Evolutionary conservation across 1,140 invertebrate species (phyloP), one percentile per base, ranked within the genome.

Genomic region (Littorina saxatilis): DNA sequence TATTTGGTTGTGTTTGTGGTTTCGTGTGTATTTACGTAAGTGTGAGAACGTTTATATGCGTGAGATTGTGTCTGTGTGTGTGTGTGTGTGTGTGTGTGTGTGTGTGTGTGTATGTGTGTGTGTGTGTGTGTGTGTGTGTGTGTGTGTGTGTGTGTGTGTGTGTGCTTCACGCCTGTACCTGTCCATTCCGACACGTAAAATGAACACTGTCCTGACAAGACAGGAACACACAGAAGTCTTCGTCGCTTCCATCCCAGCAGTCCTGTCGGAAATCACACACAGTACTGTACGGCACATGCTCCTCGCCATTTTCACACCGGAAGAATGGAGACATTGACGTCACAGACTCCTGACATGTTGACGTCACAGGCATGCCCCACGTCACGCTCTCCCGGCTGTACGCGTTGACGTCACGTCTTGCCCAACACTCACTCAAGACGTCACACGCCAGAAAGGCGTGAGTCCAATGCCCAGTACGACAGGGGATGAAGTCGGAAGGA

Each of bases 371-470:
- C 29, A 11, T 32, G 4, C 35, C 63, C 27, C 63, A n/a, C n/a
- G n/a, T n/a, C 11, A 23, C 11, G 23, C 23, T 52, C 50, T 52
- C 50, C 50, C 50, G 50, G 9, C 11, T 11, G 50, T n/a, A n/a
- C n/a, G n/a, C n/a, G n/a, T n/a, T 68, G 29, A 32, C 17, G 11
- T 11, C 20, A 2, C 15, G 3, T 7, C 35, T 37, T 15, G 4
- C 27, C 13, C 29, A 5, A 32, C 63, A 68, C 63, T 17, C 11
- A 20, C 63, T 68, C 2, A 32, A 27, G 27, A 27, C 17, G 63
- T 68, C 63, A 68, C 63, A 68, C 27, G 29, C 63, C 63, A 68
- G 35, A 5, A 32, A 32, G 4, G 27, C 63, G 63, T 68, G 63
- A n/a, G 63, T 68, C 29, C 27, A 15, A 27, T 68, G 63, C 27